These are phyloP conservation scores for Acyrthosiphon pisum DNA, from an alignment of 1,140 invertebrate species.

Conservation along the genomic window DNA sequence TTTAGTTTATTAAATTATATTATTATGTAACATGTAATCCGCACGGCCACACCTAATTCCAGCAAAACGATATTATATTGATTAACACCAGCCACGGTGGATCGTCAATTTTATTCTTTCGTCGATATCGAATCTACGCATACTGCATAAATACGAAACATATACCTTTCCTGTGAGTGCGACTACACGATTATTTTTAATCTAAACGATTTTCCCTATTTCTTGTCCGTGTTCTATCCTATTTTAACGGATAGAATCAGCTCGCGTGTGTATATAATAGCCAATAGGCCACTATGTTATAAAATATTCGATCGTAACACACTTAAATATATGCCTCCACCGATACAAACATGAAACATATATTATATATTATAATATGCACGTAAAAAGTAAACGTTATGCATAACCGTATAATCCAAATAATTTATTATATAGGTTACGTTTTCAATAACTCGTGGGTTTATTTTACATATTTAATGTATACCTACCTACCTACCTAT, in stretches of 20 bases:
- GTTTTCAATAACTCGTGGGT: background rate
- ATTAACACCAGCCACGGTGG: background rate
- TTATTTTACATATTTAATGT: background rate
- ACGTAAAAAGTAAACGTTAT: conserved; percentile 4
- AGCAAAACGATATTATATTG: background rate
- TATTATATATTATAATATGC: background rate
- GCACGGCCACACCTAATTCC: too few relatives aligned
- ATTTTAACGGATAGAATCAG: background rate
- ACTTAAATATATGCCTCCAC: background rate
- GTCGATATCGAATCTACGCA: background rate
- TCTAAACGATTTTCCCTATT: background rate
- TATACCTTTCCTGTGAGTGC: background rate
- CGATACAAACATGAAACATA: background rate
- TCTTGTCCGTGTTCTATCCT: background rate
- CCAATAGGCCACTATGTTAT: background rate
- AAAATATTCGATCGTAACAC: conserved; percentile 12
- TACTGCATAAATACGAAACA: background rate
- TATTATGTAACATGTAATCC: background rate
- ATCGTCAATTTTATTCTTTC: background rate
- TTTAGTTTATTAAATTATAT: background rate
- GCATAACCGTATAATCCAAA: background rate
- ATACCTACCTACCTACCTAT: too few relatives aligned
- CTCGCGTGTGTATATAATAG: background rate
- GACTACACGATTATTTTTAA: background rate
- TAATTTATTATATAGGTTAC: background rate